phyloP scores from a whole-genome alignment of 2,797 vertebrate species.

The Sebastes itinus region DNA sequence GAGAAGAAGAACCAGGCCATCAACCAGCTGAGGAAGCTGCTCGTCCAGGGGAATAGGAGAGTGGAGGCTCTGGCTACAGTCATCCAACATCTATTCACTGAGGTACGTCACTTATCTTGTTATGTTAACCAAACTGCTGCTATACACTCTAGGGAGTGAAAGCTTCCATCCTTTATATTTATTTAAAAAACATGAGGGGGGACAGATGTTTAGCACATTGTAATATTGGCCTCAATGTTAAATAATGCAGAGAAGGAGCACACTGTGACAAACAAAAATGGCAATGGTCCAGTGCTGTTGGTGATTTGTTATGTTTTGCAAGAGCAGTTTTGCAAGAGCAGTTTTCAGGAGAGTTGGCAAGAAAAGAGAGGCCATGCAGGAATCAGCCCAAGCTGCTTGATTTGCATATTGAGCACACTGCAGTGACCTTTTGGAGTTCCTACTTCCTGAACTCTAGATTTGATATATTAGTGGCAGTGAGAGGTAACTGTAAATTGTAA shows the following conservation, averaged over 20 bases:
- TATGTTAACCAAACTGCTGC: background rate
- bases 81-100: conserved; percentile 79
- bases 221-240: background rate
- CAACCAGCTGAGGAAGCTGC: conserved; percentile 72
- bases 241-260: background rate
- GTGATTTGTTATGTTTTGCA: background rate
- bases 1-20: conserved; percentile 76
- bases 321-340: background rate
- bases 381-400: too few relatives aligned
- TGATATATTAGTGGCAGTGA: background rate
- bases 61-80: conserved; percentile 82
- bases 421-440: background rate
- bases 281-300: background rate
- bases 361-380: too few relatives aligned
- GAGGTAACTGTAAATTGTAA: background rate
- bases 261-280: background rate
- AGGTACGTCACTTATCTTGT: conserved; percentile 58
- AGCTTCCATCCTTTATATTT: background rate
- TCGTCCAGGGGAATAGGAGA: conserved; percentile 71
- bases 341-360: background rate
- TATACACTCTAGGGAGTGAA: background rate
- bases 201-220: background rate
- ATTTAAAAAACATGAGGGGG: background rate
- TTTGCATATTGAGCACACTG: too few relatives aligned
- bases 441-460: background rate